Evolutionary conservation across 2,797 vertebrate species (phyloP).

Genomic region (Phyllotis vaccarum): DNA sequence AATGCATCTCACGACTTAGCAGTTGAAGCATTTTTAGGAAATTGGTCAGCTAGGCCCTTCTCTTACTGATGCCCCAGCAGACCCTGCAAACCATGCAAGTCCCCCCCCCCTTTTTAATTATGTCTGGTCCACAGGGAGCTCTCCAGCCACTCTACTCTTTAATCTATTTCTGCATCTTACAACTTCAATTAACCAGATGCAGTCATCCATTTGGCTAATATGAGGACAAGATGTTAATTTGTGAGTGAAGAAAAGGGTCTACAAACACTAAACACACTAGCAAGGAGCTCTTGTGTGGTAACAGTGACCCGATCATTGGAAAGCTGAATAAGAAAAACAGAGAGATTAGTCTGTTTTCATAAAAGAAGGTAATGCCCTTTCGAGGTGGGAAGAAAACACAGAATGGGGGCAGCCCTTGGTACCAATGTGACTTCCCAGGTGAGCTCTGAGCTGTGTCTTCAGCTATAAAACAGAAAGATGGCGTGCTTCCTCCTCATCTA

Average conservation of each 20-base stretch:
- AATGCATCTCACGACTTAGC: constrained; percentile 4
- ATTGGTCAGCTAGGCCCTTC: constrained; percentile 29
- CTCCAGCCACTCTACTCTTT: constrained; percentile 29
- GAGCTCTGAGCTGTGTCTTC: background rate
- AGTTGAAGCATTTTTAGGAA: constrained; percentile 40
- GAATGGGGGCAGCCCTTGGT: background rate
- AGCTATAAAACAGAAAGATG: background rate
- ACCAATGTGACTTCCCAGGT: background rate
- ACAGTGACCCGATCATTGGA: background rate
- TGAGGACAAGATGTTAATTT: constrained; percentile 66
- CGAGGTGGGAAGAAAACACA: background rate
- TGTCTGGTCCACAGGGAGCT: constrained; percentile 52
- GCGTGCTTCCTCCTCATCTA: background rate
- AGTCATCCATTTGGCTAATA: constrained; percentile 63
- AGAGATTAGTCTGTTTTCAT: background rate
- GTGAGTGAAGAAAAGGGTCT: constrained; percentile 49
- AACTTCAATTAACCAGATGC: constrained; percentile 66
- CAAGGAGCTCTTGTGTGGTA: background rate
- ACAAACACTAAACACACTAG: background rate
- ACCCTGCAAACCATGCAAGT: background rate
- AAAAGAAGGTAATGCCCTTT: background rate
- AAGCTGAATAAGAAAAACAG: background rate
- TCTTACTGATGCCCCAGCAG: constrained; percentile 5
- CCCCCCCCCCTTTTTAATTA: constrained; percentile 58
- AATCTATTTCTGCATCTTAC: constrained; percentile 61